Base-by-base conservation (phyloP, 2,888 invertebrate genomes). In the Busseola fusca region DNA sequence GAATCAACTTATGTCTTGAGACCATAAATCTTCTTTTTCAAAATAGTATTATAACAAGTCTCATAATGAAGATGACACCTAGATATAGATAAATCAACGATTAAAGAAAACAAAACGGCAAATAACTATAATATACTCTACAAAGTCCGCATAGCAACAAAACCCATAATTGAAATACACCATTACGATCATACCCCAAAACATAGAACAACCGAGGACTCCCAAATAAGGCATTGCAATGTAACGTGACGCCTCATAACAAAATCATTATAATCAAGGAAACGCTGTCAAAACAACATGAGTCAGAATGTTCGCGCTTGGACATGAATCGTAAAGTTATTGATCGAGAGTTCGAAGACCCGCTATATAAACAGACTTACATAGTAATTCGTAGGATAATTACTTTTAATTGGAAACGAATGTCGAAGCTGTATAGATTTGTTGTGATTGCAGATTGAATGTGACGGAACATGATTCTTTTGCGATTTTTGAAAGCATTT, bases 321-420 rank as follows among this genome's bases (percentile, higher is more conserved):
- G 82, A 67, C 75, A 78, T 58, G 60, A 58, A 64, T 69, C 71
- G 80, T 83, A 81, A 84, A 83, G 73, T 69, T 76, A 80, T 84
- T 74, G 82, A 82, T 75, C 59, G 65, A 42, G 65, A 76, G 85
- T 83, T 86, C 85, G 68, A 67, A 78, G 82, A 85, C 85, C 69
- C 68, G 80, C 78, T 68, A 73, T 84, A 79, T 84, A 79, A 78
- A 75, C 64, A 67, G 72, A 69, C 64, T 68, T 72, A 62, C 71
- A 72, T 14, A 83, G 69, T 78, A 69, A 83, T 77, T 77, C 79
- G 57, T 72, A 63, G 58, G 69, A 73, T 82, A 85, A 84, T 83
- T 83, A 80, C 72, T 76, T 72, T 78, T 80, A 80, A 82, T 80
- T 80, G 80, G 82, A 69, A 59, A 58, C 58, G n/a, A 37, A 54